Conservation (phyloP, 1,140 invertebrate species). For the Anagrus nilaparvatae region DNA sequence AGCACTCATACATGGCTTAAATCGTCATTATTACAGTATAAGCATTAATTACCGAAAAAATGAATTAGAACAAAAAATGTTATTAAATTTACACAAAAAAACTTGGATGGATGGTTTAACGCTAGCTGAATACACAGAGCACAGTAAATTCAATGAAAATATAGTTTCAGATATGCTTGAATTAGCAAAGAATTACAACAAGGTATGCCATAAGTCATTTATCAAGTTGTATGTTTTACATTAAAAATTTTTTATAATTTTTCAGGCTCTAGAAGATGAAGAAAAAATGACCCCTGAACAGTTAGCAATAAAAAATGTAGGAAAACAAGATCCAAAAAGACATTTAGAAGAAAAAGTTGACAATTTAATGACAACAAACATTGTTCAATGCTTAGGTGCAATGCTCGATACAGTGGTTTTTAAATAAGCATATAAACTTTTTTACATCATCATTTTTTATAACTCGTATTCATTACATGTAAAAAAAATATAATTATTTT, state of each 20-base stretch:
- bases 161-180: conserved; percentile 95
- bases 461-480: conserved; percentile 28
- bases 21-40: conserved; percentile 99
- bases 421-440: conserved; percentile 61
- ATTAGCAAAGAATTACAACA: conserved; percentile 97
- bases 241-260: too few species aligned
- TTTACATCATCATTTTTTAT: conserved; percentile 19
- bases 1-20: conserved; percentile 97
- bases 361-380: conserved; percentile 94
- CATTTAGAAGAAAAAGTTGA: conserved; percentile 99
- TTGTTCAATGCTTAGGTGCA: conserved; percentile 95
- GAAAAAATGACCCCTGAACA: conserved; percentile 99
- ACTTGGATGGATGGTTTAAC: conserved; percentile 98
- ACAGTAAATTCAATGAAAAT: conserved; percentile 83
- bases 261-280: conserved; percentile 90
- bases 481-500: conserved; percentile 13
- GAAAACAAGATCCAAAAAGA: conserved; percentile 99
- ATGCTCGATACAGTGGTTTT: conserved; percentile 98
- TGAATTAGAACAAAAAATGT: conserved; percentile 98
- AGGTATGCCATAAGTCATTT: conserved; percentile 47
- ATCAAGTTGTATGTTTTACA: conserved; percentile 7
- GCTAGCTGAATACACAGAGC: conserved; percentile 88
- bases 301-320: conserved; percentile 98
- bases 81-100: conserved; percentile 97
- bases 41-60: conserved; percentile 99